Evolutionary conservation across 2,888 invertebrate species (phyloP), one percentile per base, ranked within the genome.

Genomic region (Thumatha senex): DNA sequence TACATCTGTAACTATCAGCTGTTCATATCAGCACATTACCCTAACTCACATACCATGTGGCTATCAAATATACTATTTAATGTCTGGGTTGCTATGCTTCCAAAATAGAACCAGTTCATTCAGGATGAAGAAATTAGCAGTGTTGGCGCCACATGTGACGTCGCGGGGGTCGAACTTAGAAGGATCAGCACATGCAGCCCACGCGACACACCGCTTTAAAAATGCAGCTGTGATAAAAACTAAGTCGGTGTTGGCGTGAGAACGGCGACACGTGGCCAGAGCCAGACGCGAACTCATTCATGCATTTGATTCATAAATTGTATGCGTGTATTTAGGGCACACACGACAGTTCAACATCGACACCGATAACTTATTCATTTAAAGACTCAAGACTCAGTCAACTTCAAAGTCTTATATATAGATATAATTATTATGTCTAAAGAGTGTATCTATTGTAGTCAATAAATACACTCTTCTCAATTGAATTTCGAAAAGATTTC

Each of bases 261-360:
- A 90, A 91, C 88, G 63, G 45, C 76, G 84, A 79, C 89, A 89
- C 89, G 90, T 89, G 89, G 85, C 85, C 70, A 51, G 70, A 51
- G 53, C 54, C 65, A 66, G 67, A 70, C 78, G 76, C 74, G 69
- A 78, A 78, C 83, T 84, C 89, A 90, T 90, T 90, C 90, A 90
- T 86, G 83, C 84, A 86, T 89, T 89, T 89, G 88, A 90, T 90
- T 90, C 90, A 90, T 89, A 83, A 86, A 82, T 76, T 79, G 79
- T 78, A 78, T 72, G 67, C 69, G 75, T 58, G 68, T 67, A 64
- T 71, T 78, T 60, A 76, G 69, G 73, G 68, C 74, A 72, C 57
- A 67, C 63, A 67, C 61, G 54, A 56, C 54, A 58, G 39, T 38
- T 49, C 42, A 34, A 56, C 58, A 55, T 56, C 61, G 58, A 62